A percentile compares a stretch with the other conserved stretches of the same genome.
These are phyloP conservation scores for Parauchenoglanis ngamensis DNA, from an alignment of 2,797 vertebrate species.

Conservation along the genomic window DNA sequence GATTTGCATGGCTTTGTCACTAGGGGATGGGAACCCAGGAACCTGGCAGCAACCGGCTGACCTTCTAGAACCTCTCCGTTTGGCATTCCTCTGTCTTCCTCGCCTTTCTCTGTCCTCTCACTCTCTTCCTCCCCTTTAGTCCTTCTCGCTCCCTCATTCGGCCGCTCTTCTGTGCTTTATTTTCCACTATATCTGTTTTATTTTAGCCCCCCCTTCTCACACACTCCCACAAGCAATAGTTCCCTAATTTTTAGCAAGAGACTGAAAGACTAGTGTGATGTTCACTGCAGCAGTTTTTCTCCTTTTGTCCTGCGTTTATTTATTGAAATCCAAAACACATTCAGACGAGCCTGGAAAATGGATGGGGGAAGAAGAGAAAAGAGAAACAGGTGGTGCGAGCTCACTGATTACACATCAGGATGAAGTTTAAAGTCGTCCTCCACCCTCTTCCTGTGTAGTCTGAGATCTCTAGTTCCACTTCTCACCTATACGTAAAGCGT, in stretches of 20 bases:
- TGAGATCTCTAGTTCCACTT: neutral
- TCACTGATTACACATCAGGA: slow-evolving; percentile 72
- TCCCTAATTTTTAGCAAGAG: slow-evolving; percentile 53
- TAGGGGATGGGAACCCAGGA: slow-evolving; percentile 83
- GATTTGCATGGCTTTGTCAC: slow-evolving; percentile 72
- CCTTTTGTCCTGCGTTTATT: slow-evolving; percentile 63
- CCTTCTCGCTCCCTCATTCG: slow-evolving; percentile 67
- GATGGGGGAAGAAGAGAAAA: slow-evolving; percentile 61
- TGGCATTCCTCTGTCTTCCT: slow-evolving; percentile 69
- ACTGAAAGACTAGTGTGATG: slow-evolving; percentile 26
- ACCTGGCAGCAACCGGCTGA: slow-evolving; percentile 82
- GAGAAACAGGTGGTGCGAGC: slow-evolving; percentile 12
- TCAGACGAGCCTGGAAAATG: slow-evolving; percentile 58
- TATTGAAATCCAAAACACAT: slow-evolving; percentile 73
- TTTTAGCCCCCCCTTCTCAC: slow-evolving; percentile 57
- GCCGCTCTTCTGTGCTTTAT: slow-evolving; percentile 71
- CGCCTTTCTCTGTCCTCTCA: slow-evolving; percentile 62
- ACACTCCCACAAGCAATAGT: slow-evolving; percentile 18
- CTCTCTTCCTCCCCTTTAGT: slow-evolving; percentile 63
- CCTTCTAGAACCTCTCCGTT: slow-evolving; percentile 79
- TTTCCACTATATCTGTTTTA: slow-evolving; percentile 75
- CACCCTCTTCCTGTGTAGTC: slow-evolving; percentile 15
- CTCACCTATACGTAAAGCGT: neutral
- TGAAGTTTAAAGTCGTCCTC: slow-evolving; percentile 65
- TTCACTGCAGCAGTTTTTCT: neutral